phyloP scores from a whole-genome alignment of 2,888 invertebrate genomes.

The Archips xylosteana region DNA sequence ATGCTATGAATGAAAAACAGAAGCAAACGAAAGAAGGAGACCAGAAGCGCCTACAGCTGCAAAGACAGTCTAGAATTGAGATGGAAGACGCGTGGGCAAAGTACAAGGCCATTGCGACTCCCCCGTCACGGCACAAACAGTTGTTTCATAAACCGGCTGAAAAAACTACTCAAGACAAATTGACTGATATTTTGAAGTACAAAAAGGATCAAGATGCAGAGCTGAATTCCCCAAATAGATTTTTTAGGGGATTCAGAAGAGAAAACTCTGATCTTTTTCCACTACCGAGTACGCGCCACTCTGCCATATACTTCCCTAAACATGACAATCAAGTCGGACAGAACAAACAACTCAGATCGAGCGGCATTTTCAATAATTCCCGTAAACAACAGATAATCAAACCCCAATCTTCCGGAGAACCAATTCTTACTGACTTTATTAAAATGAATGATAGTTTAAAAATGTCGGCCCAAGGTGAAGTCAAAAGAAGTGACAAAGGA shows the following conservation, averaged over 20 bases:
- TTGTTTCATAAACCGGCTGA: conserved; percentile 68
- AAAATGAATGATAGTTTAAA: conserved; percentile 84
- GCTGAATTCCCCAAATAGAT: conserved; percentile 88
- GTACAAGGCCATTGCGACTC: conserved; percentile 76
- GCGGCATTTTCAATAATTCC: conserved; percentile 89
- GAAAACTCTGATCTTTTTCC: conserved; percentile 95
- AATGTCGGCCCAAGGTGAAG: conserved; percentile 75
- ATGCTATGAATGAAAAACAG: conserved; percentile 66
- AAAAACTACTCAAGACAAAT: conserved; percentile 76
- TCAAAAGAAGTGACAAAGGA: conserved; percentile 69
- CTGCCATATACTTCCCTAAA: conserved; percentile 88
- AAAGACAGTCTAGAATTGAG: conserved; percentile 78
- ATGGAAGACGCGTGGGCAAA: conserved; percentile 80
- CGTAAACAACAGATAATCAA: conserved; percentile 85
- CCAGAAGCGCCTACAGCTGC: conserved; percentile 70
- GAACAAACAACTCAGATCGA: conserved; percentile 85
- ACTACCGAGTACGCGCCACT: conserved; percentile 89
- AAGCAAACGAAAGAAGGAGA: conserved; percentile 75
- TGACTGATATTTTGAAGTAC: conserved; percentile 84
- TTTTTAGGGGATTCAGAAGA: conserved; percentile 92
- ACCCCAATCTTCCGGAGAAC: conserved; percentile 85
- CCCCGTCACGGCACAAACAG: conserved; percentile 74
- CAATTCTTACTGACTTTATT: conserved; percentile 89
- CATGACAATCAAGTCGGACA: conserved; percentile 78
- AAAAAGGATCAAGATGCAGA: conserved; percentile 90